phyloP scores from a whole-genome alignment of 2,888 invertebrate genomes.

The Arge pagana region DNA sequence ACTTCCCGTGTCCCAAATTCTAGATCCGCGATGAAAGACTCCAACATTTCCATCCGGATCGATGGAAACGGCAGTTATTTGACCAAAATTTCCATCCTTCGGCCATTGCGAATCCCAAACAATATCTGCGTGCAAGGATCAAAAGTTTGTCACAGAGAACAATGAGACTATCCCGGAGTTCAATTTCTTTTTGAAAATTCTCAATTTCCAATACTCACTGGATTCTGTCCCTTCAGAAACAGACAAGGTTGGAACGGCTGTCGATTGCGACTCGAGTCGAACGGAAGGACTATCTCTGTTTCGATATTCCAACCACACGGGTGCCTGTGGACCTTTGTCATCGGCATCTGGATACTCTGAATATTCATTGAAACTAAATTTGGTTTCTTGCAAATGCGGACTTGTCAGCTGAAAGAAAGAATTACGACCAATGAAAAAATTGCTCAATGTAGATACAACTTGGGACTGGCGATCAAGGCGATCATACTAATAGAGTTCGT shows the following conservation, averaged over 20 bases:
- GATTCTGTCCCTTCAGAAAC: slow-evolving; percentile 38
- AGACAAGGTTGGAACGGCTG: slow-evolving; percentile 16
- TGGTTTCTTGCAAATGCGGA: neutral
- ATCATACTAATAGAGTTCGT: too few species aligned
- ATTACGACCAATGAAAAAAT: too few species aligned
- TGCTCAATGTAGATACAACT: too few species aligned
- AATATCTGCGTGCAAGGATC: slow-evolving; percentile 38
- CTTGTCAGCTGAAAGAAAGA: slow-evolving; percentile 5
- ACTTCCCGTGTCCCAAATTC: slow-evolving; percentile 66
- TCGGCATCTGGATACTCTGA: slow-evolving; percentile 40
- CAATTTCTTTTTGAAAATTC: neutral
- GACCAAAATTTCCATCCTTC: slow-evolving; percentile 62
- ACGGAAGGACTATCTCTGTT: slow-evolving; percentile 18
- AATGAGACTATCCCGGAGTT: neutral
- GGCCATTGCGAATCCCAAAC: slow-evolving; percentile 45
- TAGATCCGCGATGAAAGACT: slow-evolving; percentile 80
- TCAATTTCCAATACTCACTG: slow-evolving; percentile 35
- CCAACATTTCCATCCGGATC: slow-evolving; percentile 74
- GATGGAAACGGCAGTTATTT: slow-evolving; percentile 80
- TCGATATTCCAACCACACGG: slow-evolving; percentile 32
- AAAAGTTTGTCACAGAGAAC: neutral
- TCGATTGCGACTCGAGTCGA: slow-evolving; percentile 11
- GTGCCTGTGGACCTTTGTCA: slow-evolving; percentile 36
- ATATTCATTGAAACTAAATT: slow-evolving; percentile 36
- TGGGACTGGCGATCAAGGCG: too few species aligned